Conservation (phyloP, 2,888 invertebrate species). For the Sympetrum striolatum region DNA sequence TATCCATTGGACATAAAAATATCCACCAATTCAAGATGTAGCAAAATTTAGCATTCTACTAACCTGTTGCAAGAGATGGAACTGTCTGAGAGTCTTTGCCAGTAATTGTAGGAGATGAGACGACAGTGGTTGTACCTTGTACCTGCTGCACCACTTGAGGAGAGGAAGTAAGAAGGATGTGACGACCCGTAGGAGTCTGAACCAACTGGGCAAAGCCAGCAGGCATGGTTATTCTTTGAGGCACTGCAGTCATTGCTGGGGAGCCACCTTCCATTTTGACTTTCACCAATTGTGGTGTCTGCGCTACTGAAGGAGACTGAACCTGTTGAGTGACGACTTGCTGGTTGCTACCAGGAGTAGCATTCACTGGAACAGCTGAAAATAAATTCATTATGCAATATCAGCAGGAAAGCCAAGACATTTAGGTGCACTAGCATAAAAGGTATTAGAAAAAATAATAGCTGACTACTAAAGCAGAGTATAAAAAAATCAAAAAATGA, state of each 20-base stretch:
- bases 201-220: conserved; percentile 69
- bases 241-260: not conserved
- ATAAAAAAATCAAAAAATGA: too few species aligned
- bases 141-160: conserved; percentile 55
- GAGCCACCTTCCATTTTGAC: conserved; percentile 2
- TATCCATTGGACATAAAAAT: too few species aligned
- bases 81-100: conserved; percentile 2
- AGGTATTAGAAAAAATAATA: too few species aligned
- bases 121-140: conserved; percentile 19
- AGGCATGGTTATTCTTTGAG: conserved; percentile 1
- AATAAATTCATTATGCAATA: not conserved
- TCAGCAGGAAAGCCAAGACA: too few species aligned
- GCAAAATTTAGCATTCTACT: not conserved
- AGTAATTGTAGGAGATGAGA: not conserved
- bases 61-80: not conserved
- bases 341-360: conserved; percentile 50
- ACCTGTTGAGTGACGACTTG: not conserved
- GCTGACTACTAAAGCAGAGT: too few species aligned
- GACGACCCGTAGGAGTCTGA: conserved; percentile 74
- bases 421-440: too few species aligned
- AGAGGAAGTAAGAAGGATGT: conserved; percentile 69
- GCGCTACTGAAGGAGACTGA: not conserved
- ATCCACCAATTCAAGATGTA: not conserved
- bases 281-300: not conserved
- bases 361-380: conserved; percentile 53